Percentiles rank a stretch among this genome's conserved stretches.
Evolutionary conservation across 2,797 vertebrate species (phyloP).

Genomic region (Enteromius radiatus): DNA sequence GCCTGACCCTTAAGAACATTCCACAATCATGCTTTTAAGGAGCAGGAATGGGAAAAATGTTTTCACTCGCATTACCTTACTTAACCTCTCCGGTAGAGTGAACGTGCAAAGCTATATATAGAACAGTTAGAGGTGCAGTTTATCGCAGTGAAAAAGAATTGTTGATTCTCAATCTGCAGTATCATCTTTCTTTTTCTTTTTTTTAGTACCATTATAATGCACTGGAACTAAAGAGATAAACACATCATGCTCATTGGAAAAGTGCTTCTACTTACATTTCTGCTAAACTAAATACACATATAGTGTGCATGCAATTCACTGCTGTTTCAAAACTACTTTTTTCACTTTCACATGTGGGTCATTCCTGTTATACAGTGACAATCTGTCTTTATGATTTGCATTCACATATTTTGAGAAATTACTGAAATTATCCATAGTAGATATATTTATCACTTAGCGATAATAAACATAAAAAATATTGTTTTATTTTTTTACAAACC

Average conservation of each 20-base stretch:
- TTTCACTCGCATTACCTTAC: constrained; percentile 26
- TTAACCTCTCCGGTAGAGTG: constrained; percentile 24
- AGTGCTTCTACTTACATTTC: too few relatives aligned
- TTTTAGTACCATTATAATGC: not conserved
- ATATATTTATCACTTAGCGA: too few relatives aligned
- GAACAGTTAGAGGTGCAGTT: not conserved
- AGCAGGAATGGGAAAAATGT: constrained; percentile 27
- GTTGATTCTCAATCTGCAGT: not conserved
- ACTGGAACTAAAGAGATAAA: not conserved
- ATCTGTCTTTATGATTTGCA: too few relatives aligned
- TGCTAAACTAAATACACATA: not conserved
- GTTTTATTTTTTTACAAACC: too few relatives aligned
- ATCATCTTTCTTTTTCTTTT: not conserved
- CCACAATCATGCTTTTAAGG: constrained; percentile 30
- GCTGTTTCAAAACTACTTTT: not conserved
- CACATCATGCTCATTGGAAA: not conserved
- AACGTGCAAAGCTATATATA: not conserved
- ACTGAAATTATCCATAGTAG: too few relatives aligned
- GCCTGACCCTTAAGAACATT: constrained; percentile 35
- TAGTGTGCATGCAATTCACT: not conserved
- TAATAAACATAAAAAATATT: too few relatives aligned
- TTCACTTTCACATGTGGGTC: too few relatives aligned
- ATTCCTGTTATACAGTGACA: too few relatives aligned
- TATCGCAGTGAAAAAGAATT: not conserved
- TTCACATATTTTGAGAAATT: too few relatives aligned